Percentiles rank a stretch among this genome's conserved stretches.
Evolutionary conservation across 2,888 invertebrate genomes (phyloP).

Genomic region (Scaptomyza cyrtandrae): DNA sequence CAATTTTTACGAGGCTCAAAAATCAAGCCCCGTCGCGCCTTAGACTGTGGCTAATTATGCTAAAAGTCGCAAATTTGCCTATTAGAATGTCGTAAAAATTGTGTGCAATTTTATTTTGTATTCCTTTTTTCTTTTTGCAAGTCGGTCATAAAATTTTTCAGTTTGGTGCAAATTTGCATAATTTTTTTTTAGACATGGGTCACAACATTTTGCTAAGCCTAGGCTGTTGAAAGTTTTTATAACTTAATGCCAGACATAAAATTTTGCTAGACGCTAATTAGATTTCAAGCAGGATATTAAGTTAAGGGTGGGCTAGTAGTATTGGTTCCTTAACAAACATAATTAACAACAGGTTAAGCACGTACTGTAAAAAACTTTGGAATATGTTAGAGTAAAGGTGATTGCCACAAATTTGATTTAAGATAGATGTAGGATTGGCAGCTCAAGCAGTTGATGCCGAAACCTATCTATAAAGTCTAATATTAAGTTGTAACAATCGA

Average conservation of each 20-base stretch:
- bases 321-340: background rate
- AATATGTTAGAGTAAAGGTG: background rate
- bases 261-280: conserved; percentile 47
- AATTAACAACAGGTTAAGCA: background rate
- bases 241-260: conserved; percentile 49
- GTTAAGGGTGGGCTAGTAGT: background rate
- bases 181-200: conserved; percentile 44
- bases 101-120: conserved; percentile 45
- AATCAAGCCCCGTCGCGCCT: conserved; percentile 20
- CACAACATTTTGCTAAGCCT: conserved; percentile 32
- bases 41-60: conserved; percentile 63
- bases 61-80: conserved; percentile 70
- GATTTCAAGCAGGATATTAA: conserved; percentile 12
- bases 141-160: conserved; percentile 50
- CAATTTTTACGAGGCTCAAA: conserved; percentile 56
- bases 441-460: no score
- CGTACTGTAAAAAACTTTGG: background rate
- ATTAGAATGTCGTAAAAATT: conserved; percentile 72
- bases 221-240: conserved; percentile 43
- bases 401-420: no score
- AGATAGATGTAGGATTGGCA: no score
- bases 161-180: conserved; percentile 49
- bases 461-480: no score
- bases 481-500: no score
- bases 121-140: background rate